Conservation (phyloP, 2,888 invertebrate genomes). For the Cheilosia grossa region DNA sequence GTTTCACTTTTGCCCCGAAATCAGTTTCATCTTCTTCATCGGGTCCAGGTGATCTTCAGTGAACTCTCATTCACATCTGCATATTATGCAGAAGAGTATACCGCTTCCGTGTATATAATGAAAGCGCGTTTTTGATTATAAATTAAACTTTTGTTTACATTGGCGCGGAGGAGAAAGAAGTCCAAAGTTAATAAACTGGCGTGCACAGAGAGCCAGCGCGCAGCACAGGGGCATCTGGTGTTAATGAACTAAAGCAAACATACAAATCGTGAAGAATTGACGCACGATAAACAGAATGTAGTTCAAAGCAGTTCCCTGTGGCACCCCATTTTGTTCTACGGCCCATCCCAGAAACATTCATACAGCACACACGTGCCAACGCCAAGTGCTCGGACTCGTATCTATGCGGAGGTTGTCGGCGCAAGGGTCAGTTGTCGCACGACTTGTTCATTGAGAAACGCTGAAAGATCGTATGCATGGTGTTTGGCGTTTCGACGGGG, state of each 20-base stretch:
- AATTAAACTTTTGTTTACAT: conserved; percentile 62
- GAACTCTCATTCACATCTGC: conserved; percentile 37
- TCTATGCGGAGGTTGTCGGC: conserved; percentile 13
- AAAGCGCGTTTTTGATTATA: conserved; percentile 17
- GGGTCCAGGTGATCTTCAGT: not conserved
- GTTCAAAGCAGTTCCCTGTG: conserved; percentile 62
- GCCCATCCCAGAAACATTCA: conserved; percentile 34
- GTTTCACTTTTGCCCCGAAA: conserved; percentile 64
- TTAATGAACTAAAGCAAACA: conserved; percentile 66
- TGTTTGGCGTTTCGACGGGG: conserved; percentile 36
- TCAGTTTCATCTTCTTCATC: conserved; percentile 23
- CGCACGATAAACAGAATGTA: conserved; percentile 55
- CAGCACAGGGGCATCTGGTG: conserved; percentile 43
- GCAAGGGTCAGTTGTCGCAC: conserved; percentile 71
- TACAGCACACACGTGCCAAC: conserved; percentile 58
- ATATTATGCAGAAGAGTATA: not conserved
- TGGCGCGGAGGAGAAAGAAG: conserved; percentile 37
- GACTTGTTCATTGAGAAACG: conserved; percentile 49
- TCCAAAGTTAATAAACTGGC: conserved; percentile 55
- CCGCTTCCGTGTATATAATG: conserved; percentile 19
- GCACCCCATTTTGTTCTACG: conserved; percentile 53
- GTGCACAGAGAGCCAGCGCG: conserved; percentile 30
- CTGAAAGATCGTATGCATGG: conserved; percentile 26
- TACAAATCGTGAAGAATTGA: conserved; percentile 48
- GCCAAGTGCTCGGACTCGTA: conserved; percentile 2